These are phyloP conservation scores for Equus quagga DNA, from an alignment of 2,113 vertebrate genomes.

Conservation along the genomic window DNA sequence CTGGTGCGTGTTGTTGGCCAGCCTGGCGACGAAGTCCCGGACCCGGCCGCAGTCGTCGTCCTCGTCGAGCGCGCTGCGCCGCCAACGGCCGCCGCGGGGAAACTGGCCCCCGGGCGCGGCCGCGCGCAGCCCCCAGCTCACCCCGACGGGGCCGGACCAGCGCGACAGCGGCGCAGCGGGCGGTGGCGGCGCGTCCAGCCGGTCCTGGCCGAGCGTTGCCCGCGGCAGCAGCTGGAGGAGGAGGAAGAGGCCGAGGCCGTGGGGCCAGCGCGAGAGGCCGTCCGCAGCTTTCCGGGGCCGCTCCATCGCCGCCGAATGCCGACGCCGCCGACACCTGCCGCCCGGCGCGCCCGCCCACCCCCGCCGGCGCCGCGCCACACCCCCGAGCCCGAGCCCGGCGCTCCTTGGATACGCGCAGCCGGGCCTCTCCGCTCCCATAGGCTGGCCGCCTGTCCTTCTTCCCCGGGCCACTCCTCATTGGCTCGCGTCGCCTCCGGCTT, in stretches of 20 bases:
- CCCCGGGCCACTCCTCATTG: slow-evolving; percentile 57
- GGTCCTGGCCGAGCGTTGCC: slow-evolving; percentile 63
- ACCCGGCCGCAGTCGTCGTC: slow-evolving; percentile 85
- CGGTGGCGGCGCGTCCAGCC: slow-evolving; percentile 79
- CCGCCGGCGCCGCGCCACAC: slow-evolving; percentile 76
- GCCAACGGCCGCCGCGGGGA: slow-evolving; percentile 76
- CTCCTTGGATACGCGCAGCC: slow-evolving; percentile 62
- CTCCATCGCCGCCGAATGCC: slow-evolving; percentile 79
- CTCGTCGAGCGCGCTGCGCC: slow-evolving; percentile 47
- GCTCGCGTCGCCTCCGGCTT: slow-evolving; percentile 63
- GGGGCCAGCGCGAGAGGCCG: slow-evolving; percentile 53
- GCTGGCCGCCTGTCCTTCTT: slow-evolving; percentile 73
- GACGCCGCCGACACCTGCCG: slow-evolving; percentile 76
- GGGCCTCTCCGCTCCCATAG: slow-evolving; percentile 70
- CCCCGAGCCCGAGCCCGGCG: slow-evolving; percentile 60
- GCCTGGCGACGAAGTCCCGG: slow-evolving; percentile 85
- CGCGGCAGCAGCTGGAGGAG: slow-evolving; percentile 55
- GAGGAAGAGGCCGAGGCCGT: slow-evolving; percentile 62
- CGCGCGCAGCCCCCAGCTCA: slow-evolving; percentile 68
- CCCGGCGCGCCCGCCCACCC: slow-evolving; percentile 75
- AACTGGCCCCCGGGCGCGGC: slow-evolving; percentile 74
- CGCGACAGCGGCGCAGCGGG: slow-evolving; percentile 52
- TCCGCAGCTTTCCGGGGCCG: slow-evolving; percentile 60
- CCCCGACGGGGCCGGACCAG: slow-evolving; percentile 72
- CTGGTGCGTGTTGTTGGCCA: slow-evolving; percentile 91